Base-by-base conservation (phyloP, 2,888 invertebrate genomes). In the Sabatieria punctata region DNA sequence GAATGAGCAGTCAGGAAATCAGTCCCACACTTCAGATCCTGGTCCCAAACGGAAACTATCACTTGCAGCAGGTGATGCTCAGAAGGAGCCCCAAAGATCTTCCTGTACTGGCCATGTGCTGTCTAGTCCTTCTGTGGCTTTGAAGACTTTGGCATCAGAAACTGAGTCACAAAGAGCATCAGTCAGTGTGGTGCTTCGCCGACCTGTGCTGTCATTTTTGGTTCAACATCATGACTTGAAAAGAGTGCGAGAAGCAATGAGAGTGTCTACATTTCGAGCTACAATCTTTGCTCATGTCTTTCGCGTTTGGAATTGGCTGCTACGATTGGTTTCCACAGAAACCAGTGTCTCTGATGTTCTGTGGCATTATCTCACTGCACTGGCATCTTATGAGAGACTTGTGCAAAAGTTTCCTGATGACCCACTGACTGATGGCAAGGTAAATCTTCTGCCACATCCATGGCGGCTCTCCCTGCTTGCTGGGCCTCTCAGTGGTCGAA, bases 311-410 rank as follows among this genome's bases (percentile, higher is more conserved):
- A 91, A 91, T 65, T 97, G 95, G 95, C 70, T 97, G 22, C 70
- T 95, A 40, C 8, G 36, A 24, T n/a, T 33, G 27, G 43, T 43
- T 3, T 35, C 43, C 4, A 18, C 33, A 2, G 45, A 45, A 19
- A 79, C 80, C 3, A 82, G 85, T 62, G 75, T 95, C 21, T 91
- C 93, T 59, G 93, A 95, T 69, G 74, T 93, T 11, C 76, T 95
- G 65, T 93, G 93, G 93, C 89, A 86, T 82, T 88, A 91, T 65
- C 84, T 88, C 22, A 78, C 80, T 15, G 81, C 89, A 0, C 72
- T 91, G 35, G 79, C 79, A 2, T 76, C 77, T 1, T 38, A 30
- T 3, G 23, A 36, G 8, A 21, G 19, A n/a, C 6, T 18, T 8
- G 8, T 21, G 11, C 38, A 13, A 11, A 11, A 6, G 8, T 21